phyloP scores from a whole-genome alignment of 2,888 invertebrate species.

The Chrysotoxum bicinctum region DNA sequence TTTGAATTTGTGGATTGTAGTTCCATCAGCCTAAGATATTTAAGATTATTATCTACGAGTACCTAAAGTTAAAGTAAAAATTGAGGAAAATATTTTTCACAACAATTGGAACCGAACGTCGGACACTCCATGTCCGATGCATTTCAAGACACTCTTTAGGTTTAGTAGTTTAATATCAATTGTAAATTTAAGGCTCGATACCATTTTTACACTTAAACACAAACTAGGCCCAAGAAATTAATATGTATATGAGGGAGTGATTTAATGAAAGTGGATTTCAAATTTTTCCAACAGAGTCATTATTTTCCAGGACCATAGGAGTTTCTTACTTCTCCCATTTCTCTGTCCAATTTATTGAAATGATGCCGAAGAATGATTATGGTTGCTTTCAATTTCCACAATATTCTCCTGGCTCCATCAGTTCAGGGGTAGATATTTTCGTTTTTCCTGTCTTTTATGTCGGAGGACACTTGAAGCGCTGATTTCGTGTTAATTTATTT shows the following conservation, averaged over 20 bases:
- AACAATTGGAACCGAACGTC: too few species aligned
- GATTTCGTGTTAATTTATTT: conserved; percentile 74
- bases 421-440: neutral
- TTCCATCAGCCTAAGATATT: too few species aligned
- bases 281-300: neutral
- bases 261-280: conserved; percentile 50
- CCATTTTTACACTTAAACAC: neutral
- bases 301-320: neutral
- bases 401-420: conserved; percentile 12
- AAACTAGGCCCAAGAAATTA: neutral
- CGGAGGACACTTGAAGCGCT: conserved; percentile 16
- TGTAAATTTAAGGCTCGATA: neutral
- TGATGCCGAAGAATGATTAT: conserved; percentile 1
- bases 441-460: conserved; percentile 8
- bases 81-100: too few species aligned
- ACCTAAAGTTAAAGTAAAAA: too few species aligned
- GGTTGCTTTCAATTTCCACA: neutral
- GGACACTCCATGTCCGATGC: too few species aligned
- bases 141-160: too few species aligned
- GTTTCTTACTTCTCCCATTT: neutral
- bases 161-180: too few species aligned
- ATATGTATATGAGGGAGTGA: conserved; percentile 6
- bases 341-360: neutral
- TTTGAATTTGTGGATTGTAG: too few species aligned
- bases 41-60: too few species aligned